Percentiles rank a stretch among this genome's conserved stretches.
Conservation (phyloP, 92 coral and sea anemone genomes). For the Actinernus sp. region DNA sequence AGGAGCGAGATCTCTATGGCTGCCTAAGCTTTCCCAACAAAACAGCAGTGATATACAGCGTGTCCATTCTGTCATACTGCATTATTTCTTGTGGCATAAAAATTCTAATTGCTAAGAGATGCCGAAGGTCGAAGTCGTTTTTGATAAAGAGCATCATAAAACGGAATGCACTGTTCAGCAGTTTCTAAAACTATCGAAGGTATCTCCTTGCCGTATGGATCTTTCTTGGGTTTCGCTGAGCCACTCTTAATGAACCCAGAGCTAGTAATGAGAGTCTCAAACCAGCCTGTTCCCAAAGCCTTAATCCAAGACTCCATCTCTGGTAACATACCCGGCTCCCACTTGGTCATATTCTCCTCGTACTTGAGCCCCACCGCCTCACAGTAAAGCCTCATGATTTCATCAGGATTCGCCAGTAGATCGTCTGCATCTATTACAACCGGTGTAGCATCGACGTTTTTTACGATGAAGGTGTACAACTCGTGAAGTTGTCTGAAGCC, state of each 20-base stretch:
- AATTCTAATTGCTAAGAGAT: no score
- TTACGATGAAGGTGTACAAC: slow-evolving; percentile 74
- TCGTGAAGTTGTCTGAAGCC: slow-evolving; percentile 92
- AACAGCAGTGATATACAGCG: no score
- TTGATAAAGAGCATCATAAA: no score
- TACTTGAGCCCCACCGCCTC: slow-evolving; percentile 83
- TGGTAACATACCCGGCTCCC: slow-evolving; percentile 91
- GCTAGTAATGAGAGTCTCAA: slow-evolving; percentile 84
- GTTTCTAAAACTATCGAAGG: no score
- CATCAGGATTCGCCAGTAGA: slow-evolving; percentile 81
- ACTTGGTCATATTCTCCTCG: slow-evolving; percentile 85
- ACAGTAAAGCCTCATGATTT: slow-evolving; percentile 84
- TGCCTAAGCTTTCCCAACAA: no score
- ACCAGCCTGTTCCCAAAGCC: slow-evolving; percentile 98
- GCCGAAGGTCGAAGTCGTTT: no score
- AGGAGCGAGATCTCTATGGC: no score
- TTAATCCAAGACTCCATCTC: slow-evolving; percentile 97
- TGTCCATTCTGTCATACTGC: no score
- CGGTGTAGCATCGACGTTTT: slow-evolving; percentile 66
- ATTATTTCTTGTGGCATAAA: no score
- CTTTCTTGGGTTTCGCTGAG: no score
- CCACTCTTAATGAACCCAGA: slow-evolving; percentile 80
- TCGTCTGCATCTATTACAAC: slow-evolving; percentile 95
- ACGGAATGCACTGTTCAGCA: no score
- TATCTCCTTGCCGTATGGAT: no score